phyloP scores from a whole-genome alignment of 1,140 invertebrate genomes.

The Zaprionus capensis region DNA sequence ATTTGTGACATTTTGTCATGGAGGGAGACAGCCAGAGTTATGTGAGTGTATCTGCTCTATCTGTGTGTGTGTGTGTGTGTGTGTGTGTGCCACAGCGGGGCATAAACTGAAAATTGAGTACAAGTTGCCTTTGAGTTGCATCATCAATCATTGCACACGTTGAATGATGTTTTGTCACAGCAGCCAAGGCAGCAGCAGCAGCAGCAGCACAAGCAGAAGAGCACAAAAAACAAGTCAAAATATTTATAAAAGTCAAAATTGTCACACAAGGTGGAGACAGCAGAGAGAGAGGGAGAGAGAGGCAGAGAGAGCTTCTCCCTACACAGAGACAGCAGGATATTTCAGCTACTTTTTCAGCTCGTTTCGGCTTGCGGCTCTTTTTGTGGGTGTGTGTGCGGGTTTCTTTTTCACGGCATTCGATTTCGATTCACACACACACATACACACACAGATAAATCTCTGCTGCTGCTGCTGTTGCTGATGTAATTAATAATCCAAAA shows the following conservation, averaged over 20 bases:
- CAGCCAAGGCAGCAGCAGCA: constrained; percentile 55
- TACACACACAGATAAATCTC: constrained; percentile 55
- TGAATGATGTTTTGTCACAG: constrained; percentile 83
- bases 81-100: constrained; percentile 34
- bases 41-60: constrained; percentile 20
- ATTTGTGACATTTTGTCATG: constrained; percentile 82
- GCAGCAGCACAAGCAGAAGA: constrained; percentile 32
- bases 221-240: constrained; percentile 69
- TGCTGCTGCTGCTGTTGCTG: constrained; percentile 36
- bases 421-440: constrained; percentile 64
- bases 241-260: constrained; percentile 83
- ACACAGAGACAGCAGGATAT: constrained; percentile 19
- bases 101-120: constrained; percentile 78
- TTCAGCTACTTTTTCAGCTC: constrained; percentile 24
- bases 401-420: constrained; percentile 62
- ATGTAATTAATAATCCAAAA: constrained; percentile 83
- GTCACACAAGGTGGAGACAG: constrained; percentile 49
- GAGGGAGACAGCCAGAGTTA: constrained; percentile 47
- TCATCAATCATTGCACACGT: constrained; percentile 82
- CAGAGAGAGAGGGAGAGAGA: constrained; percentile 10
- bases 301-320: constrained; percentile 13
- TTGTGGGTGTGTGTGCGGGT: constrained; percentile 15
- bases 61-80: constrained; percentile 24
- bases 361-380: background rate
- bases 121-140: constrained; percentile 80